These are phyloP conservation scores for Luffia ferchaultella DNA, from an alignment of 2,888 invertebrate genomes.

Conservation along the genomic window DNA sequence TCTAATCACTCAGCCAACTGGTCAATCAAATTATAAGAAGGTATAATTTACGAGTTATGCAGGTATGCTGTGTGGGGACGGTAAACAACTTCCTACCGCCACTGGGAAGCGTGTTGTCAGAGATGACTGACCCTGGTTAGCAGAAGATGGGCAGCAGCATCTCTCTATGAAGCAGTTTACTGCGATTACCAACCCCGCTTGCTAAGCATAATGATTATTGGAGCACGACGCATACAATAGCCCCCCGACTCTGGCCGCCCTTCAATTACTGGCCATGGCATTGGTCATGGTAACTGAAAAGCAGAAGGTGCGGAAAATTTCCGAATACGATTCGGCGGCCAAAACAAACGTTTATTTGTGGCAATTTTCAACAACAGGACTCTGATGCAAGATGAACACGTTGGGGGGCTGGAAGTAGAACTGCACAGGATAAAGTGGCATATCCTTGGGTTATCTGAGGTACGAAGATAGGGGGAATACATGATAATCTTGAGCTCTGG, in stretches of 20 bases:
- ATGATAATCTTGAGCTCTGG: slow-evolving; percentile 3
- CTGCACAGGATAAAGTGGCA: background rate
- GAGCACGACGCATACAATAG: background rate
- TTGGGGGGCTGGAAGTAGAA: background rate
- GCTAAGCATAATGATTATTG: background rate
- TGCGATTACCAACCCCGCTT: background rate
- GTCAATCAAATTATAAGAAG: no score
- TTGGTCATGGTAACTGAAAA: background rate
- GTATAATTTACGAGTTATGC: no score
- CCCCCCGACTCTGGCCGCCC: background rate
- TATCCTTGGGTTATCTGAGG: background rate
- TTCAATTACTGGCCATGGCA: background rate
- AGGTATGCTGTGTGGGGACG: background rate
- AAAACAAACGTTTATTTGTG: background rate
- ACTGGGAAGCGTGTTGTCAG: background rate
- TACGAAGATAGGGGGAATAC: background rate
- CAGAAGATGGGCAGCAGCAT: background rate
- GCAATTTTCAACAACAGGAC: background rate
- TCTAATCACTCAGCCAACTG: no score
- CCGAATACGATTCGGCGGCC: background rate
- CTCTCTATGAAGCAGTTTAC: background rate
- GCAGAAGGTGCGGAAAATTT: background rate
- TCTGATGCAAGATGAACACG: background rate
- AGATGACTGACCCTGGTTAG: background rate
- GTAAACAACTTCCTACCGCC: background rate